phyloP scores from a whole-genome alignment of 2,113 vertebrate species.

The Tetraodon nigroviridis region DNA sequence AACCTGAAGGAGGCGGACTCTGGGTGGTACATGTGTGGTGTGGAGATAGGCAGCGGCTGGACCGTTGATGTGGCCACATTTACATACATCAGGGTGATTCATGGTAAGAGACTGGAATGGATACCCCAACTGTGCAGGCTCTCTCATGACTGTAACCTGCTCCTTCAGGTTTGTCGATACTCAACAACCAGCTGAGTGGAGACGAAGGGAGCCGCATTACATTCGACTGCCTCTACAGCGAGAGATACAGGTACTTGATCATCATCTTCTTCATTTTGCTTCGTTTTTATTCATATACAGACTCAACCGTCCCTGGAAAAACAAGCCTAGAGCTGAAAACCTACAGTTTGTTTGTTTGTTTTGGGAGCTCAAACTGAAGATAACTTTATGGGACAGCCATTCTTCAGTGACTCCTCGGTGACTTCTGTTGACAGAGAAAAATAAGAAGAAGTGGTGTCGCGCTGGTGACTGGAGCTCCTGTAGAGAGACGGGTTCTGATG shows the following conservation, averaged over 20 bases:
- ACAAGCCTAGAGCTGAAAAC: background rate
- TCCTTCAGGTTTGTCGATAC: conserved; percentile 59
- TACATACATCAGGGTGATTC: conserved; percentile 62
- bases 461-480: conserved; percentile 67
- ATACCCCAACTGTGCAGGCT: background rate
- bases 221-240: conserved; percentile 68
- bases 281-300: conserved; percentile 1
- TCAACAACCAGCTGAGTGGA: conserved; percentile 48
- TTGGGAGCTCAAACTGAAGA: background rate
- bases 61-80: conserved; percentile 39
- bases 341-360: conserved; percentile 2
- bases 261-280: background rate
- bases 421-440: conserved; percentile 53
- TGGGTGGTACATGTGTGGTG: conserved; percentile 72
- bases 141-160: background rate
- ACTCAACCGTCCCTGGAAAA: no score
- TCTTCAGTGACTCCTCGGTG: conserved; percentile 27
- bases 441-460: conserved; percentile 73
- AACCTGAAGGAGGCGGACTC: conserved; percentile 54
- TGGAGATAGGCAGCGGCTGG: conserved; percentile 66
- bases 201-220: conserved; percentile 63
- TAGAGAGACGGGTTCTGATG: conserved; percentile 41
- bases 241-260: conserved; percentile 62
- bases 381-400: conserved; percentile 3
- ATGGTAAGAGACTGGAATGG: conserved; percentile 55